Conservation (phyloP, 2,797 vertebrate genomes). For the Cheracebus regulus region DNA sequence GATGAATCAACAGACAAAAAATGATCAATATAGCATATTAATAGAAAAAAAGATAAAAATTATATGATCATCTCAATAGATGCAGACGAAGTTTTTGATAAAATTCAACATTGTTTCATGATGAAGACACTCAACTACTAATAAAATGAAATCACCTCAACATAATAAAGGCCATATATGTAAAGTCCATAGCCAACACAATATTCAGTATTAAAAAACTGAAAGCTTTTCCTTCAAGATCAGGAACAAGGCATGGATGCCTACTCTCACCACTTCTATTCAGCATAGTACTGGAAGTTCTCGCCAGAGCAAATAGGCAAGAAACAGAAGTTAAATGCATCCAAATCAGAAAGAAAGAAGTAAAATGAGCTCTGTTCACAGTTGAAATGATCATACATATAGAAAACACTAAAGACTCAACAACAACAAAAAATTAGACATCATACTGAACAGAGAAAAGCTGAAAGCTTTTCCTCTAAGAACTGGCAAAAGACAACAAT, state of each 20-base stretch:
- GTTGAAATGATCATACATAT: background rate
- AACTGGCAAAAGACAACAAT: background rate
- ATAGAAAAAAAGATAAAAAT: slow-evolving; percentile 7
- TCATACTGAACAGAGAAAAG: background rate
- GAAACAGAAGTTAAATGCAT: background rate
- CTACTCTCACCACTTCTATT: background rate
- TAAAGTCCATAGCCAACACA: background rate
- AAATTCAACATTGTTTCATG: background rate
- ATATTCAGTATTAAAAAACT: background rate
- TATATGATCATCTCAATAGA: background rate
- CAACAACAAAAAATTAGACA: background rate
- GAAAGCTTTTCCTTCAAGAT: background rate
- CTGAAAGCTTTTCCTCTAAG: background rate
- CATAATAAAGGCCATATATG: background rate
- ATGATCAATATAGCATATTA: background rate
- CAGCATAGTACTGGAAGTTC: background rate
- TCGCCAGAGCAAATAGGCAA: background rate
- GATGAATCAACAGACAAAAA: background rate
- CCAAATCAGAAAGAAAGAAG: background rate
- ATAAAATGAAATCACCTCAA: background rate
- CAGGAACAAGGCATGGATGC: background rate
- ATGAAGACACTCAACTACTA: slow-evolving; percentile 18
- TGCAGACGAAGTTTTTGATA: background rate
- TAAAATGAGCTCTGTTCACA: background rate
- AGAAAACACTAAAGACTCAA: background rate